A percentile compares a stretch with the other conserved stretches of the same genome.
Evolutionary conservation across 2,888 invertebrate genomes (phyloP).

Genomic region (Biston betularia): DNA sequence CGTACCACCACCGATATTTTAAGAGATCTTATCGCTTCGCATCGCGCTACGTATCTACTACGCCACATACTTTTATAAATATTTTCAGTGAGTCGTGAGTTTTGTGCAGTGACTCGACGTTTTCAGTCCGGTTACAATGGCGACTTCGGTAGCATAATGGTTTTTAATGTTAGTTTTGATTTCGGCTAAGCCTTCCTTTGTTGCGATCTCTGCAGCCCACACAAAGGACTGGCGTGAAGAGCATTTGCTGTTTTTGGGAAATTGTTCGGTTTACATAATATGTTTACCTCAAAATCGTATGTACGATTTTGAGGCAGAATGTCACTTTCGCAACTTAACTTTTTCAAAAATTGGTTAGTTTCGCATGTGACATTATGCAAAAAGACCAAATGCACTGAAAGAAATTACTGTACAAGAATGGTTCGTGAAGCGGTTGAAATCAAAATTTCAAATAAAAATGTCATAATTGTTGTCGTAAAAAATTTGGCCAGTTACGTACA

Average conservation of each 20-base stretch:
- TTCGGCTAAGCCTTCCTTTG: conserved; percentile 55
- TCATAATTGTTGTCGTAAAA: too few relatives aligned
- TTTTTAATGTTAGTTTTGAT: conserved; percentile 64
- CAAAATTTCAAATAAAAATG: too few relatives aligned
- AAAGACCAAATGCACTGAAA: too few relatives aligned
- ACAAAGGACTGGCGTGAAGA: conserved; percentile 3
- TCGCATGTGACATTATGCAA: too few relatives aligned
- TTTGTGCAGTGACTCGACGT: conserved; percentile 64
- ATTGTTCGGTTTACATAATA: conserved; percentile 1
- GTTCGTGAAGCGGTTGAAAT: too few relatives aligned
- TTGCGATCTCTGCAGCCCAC: conserved; percentile 36
- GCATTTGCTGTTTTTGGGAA: conserved; percentile 4
- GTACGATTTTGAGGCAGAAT: too few relatives aligned
- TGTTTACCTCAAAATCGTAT: too few relatives aligned
- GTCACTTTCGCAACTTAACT: too few relatives aligned
- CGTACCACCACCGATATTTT: too few relatives aligned
- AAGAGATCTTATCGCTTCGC: background rate
- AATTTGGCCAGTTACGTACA: too few relatives aligned
- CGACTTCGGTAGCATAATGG: conserved; percentile 61
- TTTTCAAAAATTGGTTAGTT: too few relatives aligned
- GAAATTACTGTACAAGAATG: too few relatives aligned
- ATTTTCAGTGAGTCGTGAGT: conserved; percentile 60
- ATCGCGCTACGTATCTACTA: conserved; percentile 35
- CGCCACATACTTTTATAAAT: conserved; percentile 29
- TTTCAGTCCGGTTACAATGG: conserved; percentile 58